Evolutionary conservation across 2,113 vertebrate species (phyloP), one percentile per base, ranked within the genome.

Genomic region (Brachionichthys hirsutus): DNA sequence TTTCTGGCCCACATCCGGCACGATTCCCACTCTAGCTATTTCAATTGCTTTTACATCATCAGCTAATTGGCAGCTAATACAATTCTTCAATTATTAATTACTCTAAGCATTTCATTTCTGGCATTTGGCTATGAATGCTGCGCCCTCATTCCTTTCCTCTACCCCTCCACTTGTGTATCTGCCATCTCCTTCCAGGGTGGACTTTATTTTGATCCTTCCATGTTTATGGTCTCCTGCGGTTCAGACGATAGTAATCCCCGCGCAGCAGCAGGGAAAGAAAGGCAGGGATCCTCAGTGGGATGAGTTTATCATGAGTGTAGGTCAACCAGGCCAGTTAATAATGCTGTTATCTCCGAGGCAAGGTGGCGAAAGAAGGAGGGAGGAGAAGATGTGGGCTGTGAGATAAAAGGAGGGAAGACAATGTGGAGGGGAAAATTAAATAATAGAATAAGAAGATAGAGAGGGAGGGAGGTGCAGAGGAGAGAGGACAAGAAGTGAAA

Each of bases 261-360:
- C 13, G 16, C 40, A 67, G 67, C 71, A 68, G 70, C 61, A 44
- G 72, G 30, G 43, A 66, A 54, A 78, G 68, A 80, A 77, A 80
- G 69, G 78, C 73, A 67, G 75, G 64, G 70, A 71, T 81, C 76
- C 78, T 84, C 84, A 56, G 80, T 35, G 61, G 79, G 71, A 78
- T 55, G 67, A 77, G 75, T 88, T 85, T 88, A 87, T 87, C 84
- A 72, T 75, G 62, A 83, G 82, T 83, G 70, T 74, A 83, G 86
- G 86, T 87, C 86, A 87, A 87, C 79, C 77, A 78, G 79, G 80
- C 82, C 84, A 88, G 86, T 87, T 89, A 88, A 88, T 89, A 88
- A 84, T 72, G 68, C 67, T 82, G 84, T 89, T 89, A 88, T 88
- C 86, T 85, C 54, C 47, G 62, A 77, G 78, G 76, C 67, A 70